These are phyloP conservation scores for Drosophila phalerata DNA, from an alignment of 2,888 invertebrate species.

Conservation along the genomic window DNA sequence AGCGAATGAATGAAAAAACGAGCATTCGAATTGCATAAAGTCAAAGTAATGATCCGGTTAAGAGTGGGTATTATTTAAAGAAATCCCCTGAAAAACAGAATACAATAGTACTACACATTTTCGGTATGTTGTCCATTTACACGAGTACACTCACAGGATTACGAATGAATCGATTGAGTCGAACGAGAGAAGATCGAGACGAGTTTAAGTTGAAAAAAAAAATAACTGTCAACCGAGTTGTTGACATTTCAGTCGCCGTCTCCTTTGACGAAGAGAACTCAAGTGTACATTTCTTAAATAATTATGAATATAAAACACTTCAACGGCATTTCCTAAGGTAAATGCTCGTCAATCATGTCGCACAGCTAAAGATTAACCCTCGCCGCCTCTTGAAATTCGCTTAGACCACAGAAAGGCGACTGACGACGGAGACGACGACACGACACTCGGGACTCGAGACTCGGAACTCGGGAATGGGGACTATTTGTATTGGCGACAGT, in stretches of 20 bases:
- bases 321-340: constrained; percentile 53
- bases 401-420: constrained; percentile 41
- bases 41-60: constrained; percentile 17
- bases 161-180: constrained; percentile 13
- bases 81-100: constrained; percentile 8
- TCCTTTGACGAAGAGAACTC: constrained; percentile 52
- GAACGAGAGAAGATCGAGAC: not conserved
- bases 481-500: constrained; percentile 69
- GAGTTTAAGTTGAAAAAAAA: constrained; percentile 5
- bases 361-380: constrained; percentile 45
- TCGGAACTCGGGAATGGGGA: not conserved
- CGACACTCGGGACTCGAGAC: not conserved
- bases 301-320: constrained; percentile 74
- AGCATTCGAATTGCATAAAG: constrained; percentile 30
- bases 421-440: constrained; percentile 23
- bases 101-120: constrained; percentile 11
- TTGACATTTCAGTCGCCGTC: constrained; percentile 69
- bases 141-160: constrained; percentile 11
- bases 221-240: constrained; percentile 66
- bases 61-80: constrained; percentile 18
- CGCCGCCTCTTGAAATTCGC: constrained; percentile 39
- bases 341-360: constrained; percentile 71
- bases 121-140: constrained; percentile 13
- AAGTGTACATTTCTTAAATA: constrained; percentile 77
- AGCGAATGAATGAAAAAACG: constrained; percentile 27